Conservation (phyloP, 2,888 invertebrate species). For the Muscina levida region DNA sequence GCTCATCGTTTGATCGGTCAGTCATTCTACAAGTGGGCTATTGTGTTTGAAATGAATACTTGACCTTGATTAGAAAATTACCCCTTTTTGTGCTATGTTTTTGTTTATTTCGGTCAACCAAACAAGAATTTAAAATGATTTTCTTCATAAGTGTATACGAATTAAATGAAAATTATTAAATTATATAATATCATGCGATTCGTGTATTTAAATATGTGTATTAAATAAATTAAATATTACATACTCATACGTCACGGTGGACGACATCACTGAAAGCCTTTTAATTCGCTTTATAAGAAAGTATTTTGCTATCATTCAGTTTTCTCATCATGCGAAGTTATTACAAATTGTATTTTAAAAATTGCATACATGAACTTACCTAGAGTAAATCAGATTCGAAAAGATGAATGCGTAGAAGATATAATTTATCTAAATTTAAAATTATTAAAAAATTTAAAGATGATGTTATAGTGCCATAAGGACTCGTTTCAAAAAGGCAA, state of each 20-base stretch:
- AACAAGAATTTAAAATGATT: not conserved
- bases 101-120: not conserved
- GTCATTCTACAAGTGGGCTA: constrained; percentile 9
- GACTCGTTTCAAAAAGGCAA: too few relatives aligned
- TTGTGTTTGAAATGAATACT: constrained; percentile 22
- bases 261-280: not conserved
- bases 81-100: constrained; percentile 37
- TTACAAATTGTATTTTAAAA: too few relatives aligned
- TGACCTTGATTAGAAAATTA: constrained; percentile 64
- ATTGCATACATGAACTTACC: too few relatives aligned
- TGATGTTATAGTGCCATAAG: too few relatives aligned
- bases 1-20: constrained; percentile 9
- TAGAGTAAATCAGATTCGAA: too few relatives aligned
- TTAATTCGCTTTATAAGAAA: too few relatives aligned
- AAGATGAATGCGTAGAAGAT: too few relatives aligned
- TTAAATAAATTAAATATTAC: not conserved
- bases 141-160: not conserved
- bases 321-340: too few relatives aligned
- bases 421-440: too few relatives aligned
- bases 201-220: not conserved
- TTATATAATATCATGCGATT: constrained; percentile 6
- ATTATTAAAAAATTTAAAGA: too few relatives aligned
- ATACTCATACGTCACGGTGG: constrained; percentile 3
- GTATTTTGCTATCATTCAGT: too few relatives aligned
- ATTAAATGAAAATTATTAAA: constrained; percentile 28